A percentile compares a stretch with the other conserved stretches of the same genome.
Conservation (phyloP, 2,888 invertebrate genomes). For the Neuroscelio doddi region DNA sequence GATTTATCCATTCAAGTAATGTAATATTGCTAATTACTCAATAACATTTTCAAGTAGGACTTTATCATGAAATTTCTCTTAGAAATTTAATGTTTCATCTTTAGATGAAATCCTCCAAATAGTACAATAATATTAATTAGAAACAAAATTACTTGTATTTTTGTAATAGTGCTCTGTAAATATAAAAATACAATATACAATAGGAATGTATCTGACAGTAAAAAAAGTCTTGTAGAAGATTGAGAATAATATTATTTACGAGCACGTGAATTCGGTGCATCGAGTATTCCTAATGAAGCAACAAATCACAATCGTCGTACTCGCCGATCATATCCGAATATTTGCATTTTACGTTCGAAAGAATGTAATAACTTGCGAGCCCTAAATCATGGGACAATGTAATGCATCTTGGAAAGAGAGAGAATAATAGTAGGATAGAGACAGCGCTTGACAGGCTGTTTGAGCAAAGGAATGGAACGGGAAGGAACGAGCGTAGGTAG, state of each 20-base stretch:
- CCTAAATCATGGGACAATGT: conserved; percentile 43
- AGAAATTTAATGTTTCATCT: too few species aligned
- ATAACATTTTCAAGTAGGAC: too few species aligned
- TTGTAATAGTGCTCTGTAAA: too few species aligned
- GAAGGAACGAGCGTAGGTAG: conserved; percentile 41
- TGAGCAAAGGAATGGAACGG: conserved; percentile 41
- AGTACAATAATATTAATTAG: too few species aligned
- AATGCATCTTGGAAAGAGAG: conserved; percentile 32
- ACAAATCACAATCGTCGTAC: conserved; percentile 38
- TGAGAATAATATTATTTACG: conserved; percentile 33
- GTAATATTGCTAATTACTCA: too few species aligned
- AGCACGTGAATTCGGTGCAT: conserved; percentile 27
- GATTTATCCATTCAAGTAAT: too few species aligned
- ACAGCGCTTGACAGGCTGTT: conserved; percentile 35
- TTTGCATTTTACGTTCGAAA: conserved; percentile 36
- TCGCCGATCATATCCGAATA: conserved; percentile 34
- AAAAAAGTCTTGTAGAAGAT: conserved; percentile 10
- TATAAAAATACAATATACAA: too few species aligned
- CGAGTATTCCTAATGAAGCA: conserved; percentile 36
- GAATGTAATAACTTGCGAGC: conserved; percentile 39
- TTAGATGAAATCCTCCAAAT: too few species aligned
- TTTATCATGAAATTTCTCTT: too few species aligned
- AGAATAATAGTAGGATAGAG: conserved; percentile 28
- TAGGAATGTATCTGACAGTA: neutral
- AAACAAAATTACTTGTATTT: too few species aligned